Evolutionary conservation across 2,113 vertebrate species (phyloP).

Genomic region (Chlorodrepanis virens): DNA sequence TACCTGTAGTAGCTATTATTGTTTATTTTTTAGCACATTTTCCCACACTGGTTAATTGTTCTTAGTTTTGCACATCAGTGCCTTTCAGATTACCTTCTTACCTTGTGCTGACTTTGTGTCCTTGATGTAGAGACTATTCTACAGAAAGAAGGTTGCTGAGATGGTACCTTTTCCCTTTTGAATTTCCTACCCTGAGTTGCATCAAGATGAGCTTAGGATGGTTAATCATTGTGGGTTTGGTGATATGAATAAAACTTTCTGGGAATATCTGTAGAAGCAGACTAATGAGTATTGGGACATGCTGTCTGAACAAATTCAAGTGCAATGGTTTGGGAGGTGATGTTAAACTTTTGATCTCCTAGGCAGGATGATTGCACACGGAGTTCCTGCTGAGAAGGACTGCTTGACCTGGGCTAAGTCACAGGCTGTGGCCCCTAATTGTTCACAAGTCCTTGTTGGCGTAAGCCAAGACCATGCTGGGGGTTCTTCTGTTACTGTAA

Average conservation of each 20-base stretch:
- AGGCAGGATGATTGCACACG: neutral
- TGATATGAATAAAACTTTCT: neutral
- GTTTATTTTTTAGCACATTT: neutral
- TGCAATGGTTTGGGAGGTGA: accelerated
- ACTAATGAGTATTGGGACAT: neutral
- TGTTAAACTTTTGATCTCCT: neutral
- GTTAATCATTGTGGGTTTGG: neutral
- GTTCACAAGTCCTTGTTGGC: neutral
- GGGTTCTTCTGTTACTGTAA: neutral
- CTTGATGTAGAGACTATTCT: neutral
- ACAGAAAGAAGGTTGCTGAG: neutral
- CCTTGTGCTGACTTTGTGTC: neutral
- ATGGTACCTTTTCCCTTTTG: neutral
- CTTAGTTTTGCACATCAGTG: neutral
- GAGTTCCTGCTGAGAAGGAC: neutral
- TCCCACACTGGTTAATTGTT: neutral
- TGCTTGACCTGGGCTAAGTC: neutral
- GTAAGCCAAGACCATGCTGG: neutral
- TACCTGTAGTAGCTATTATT: neutral
- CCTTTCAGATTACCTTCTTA: neutral
- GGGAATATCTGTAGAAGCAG: neutral
- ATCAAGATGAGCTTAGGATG: neutral
- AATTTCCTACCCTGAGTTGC: neutral
- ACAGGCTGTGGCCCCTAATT: neutral
- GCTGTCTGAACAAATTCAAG: neutral